Evolutionary conservation across 2,888 invertebrate species (phyloP), one percentile per base, ranked within the genome.

Genomic region (Drosophila rellima): DNA sequence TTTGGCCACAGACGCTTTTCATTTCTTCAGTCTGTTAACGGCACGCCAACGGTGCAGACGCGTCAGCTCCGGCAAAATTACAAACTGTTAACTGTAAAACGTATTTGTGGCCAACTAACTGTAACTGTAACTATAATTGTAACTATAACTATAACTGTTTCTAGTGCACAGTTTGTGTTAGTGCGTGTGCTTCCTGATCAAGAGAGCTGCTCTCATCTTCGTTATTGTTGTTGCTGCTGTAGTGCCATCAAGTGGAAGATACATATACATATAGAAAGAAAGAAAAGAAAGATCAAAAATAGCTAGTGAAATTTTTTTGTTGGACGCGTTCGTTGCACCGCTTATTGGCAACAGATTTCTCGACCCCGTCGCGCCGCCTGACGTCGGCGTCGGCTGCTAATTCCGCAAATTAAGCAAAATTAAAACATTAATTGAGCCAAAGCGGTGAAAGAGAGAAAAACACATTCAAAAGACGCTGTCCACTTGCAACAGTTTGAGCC

Each of bases 11-110:
- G 86, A 88, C 88, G 88, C 75, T 91, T 92, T 92, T 86, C 88
- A 91, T 89, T 91, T 90, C 90, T 91, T 92, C 91, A 92, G 92
- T 92, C 91, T 89, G 90, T 91, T 89, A 82, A 90, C 84, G 92
- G 89, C 90, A 91, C 88, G 91, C 92, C 90, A 91, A 87, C 92
- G 89, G 90, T 91, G 89, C 92, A 91, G 92, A 92, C 92, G 91
- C 86, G 86, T 61, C 63, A 67, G 82, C 89, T 81, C 63, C 80
- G 72, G 79, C 59, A 33, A 52, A 26, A 23, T n/a, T 23, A 11
- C 39, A 29, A 40, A 37, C 51, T 48, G n/a, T n/a, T 50, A 42
- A 70, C 62, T 63, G 15, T 56, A 62, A 63, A 48, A 45, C 50
- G 65, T 33, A 66, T 47, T 37, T 48, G 13, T 54, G 47, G 39